Evolutionary conservation across 2,113 vertebrate species (phyloP).

Genomic region (Cariama cristata): DNA sequence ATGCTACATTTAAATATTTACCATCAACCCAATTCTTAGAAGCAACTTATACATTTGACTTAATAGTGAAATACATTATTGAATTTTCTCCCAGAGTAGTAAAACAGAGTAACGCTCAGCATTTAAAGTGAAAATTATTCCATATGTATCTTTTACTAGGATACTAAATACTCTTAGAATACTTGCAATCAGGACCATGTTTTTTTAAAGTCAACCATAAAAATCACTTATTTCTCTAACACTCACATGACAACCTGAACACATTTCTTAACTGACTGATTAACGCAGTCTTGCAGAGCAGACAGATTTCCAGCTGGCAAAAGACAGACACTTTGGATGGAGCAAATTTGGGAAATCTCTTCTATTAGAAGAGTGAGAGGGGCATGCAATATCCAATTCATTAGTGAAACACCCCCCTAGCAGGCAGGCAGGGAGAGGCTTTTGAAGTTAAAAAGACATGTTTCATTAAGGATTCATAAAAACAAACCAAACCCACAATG

Average conservation of each 20-base stretch:
- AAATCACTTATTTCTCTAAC: not conserved
- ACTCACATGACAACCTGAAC: not conserved
- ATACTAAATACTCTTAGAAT: not conserved
- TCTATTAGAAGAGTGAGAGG: not conserved
- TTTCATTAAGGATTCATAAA: not conserved
- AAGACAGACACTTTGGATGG: not conserved
- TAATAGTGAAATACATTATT: not conserved
- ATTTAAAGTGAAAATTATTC: not conserved
- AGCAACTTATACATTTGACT: not conserved
- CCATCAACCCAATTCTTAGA: not conserved
- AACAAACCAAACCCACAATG: not conserved
- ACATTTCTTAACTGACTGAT: not conserved
- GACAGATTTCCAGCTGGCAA: not conserved
- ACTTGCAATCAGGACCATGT: not conserved
- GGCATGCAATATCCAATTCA: not conserved
- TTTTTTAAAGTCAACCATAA: not conserved
- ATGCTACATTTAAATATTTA: not conserved
- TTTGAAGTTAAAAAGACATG: not conserved
- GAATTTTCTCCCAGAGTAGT: not conserved
- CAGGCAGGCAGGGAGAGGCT: accelerated
- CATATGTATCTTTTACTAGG: not conserved
- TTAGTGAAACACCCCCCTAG: not conserved
- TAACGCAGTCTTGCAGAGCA: not conserved
- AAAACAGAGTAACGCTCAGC: not conserved
- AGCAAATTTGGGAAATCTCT: not conserved